Conservation (phyloP, 2,888 invertebrate genomes). For the Caenorhabditis virilis region DNA sequence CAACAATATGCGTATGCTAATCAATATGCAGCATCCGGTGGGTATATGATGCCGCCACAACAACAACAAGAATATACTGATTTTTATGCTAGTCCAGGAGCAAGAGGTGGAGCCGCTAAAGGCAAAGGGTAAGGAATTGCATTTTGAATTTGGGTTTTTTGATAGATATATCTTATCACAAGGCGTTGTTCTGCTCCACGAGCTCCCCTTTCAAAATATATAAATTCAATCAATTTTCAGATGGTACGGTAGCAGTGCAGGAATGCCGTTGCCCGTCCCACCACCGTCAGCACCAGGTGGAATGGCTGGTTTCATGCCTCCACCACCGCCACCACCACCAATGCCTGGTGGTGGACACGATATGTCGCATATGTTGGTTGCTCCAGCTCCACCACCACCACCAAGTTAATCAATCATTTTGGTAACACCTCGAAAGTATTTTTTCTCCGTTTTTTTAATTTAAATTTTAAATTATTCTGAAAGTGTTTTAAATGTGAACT, state of each 20-base stretch:
- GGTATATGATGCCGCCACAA: constrained; percentile 6
- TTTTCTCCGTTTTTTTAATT: too few species aligned
- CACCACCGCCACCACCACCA: constrained; percentile 53
- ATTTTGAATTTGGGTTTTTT: too few species aligned
- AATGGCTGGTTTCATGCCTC: constrained; percentile 47
- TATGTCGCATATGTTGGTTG: constrained; percentile 33
- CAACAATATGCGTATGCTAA: constrained; percentile 17
- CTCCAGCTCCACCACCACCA: constrained; percentile 43
- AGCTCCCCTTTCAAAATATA: too few species aligned
- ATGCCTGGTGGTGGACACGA: constrained; percentile 27
- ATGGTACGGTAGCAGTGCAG: constrained; percentile 31
- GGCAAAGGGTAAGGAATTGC: too few species aligned
- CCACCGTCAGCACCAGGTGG: constrained; percentile 41
- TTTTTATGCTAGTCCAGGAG: constrained; percentile 27
- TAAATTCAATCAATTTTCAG: constrained; percentile 8
- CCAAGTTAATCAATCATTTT: constrained; percentile 17
- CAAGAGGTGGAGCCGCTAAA: constrained; percentile 14
- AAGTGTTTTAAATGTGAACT: too few species aligned
- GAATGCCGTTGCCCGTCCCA: constrained; percentile 54
- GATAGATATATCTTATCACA: constrained; percentile 2
- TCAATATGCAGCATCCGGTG: constrained; percentile 7
- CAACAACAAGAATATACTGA: constrained; percentile 26
- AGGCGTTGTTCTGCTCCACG: too few species aligned
- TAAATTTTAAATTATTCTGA: too few species aligned
- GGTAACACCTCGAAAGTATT: too few species aligned